These are phyloP conservation scores for Phaenicophaeus curvirostris DNA, from an alignment of 2,797 vertebrate species.

Conservation along the genomic window DNA sequence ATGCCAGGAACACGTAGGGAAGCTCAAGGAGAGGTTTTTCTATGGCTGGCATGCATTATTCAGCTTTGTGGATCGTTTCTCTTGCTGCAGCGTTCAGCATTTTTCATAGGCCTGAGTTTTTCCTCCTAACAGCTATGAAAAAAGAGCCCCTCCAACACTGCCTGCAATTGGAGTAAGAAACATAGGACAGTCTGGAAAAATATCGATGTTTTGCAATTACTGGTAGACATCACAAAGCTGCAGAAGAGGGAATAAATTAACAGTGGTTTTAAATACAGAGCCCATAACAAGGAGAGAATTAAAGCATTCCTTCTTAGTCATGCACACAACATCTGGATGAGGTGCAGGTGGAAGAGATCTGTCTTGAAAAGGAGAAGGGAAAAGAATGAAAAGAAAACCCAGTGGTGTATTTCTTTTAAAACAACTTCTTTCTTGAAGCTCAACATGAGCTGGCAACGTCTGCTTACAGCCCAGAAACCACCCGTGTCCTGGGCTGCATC, in stretches of 20 bases:
- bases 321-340: neutral
- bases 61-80: neutral
- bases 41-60: neutral
- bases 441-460: too few species aligned
- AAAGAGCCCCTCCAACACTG: neutral
- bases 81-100: neutral
- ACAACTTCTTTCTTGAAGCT: neutral
- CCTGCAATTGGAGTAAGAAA: neutral
- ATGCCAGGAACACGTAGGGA: neutral
- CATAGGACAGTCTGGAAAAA: neutral
- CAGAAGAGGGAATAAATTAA: conserved; percentile 9
- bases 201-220: neutral
- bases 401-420: neutral
- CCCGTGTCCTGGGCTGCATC: too few species aligned
- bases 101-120: neutral
- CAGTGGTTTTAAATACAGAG: neutral
- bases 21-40: neutral
- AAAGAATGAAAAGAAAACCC: neutral
- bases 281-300: neutral
- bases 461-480: too few species aligned
- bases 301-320: conserved; percentile 2
- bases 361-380: neutral
- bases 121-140: neutral
- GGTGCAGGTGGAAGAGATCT: neutral
- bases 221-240: neutral